Percentiles rank a stretch among this genome's conserved stretches.
Conservation (phyloP, 2,113 vertebrate genomes). For the Paralichthys olivaceus region DNA sequence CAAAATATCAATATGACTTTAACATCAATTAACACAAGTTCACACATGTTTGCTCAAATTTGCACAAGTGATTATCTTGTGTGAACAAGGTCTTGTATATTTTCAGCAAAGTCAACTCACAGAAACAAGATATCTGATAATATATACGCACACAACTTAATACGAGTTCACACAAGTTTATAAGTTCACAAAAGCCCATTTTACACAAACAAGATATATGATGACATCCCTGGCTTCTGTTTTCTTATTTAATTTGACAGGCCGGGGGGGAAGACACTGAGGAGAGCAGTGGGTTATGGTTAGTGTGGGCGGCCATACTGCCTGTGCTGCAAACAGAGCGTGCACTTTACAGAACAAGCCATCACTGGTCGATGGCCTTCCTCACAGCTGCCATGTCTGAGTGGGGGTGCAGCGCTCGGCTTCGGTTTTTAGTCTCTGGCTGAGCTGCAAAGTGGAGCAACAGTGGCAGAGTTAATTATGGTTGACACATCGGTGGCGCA, state of each 20-base stretch:
- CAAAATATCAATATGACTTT: not conserved
- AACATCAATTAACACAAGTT: not conserved
- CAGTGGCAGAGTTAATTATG: conserved; percentile 64
- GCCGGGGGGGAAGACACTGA: not conserved
- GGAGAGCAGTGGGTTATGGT: no score
- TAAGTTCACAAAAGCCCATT: not conserved
- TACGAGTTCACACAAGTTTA: not conserved
- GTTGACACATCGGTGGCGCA: conserved; percentile 48
- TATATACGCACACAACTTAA: not conserved
- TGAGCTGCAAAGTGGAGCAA: conserved; percentile 53
- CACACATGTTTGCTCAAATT: not conserved
- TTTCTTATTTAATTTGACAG: not conserved
- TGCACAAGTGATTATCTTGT: not conserved
- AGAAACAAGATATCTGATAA: not conserved
- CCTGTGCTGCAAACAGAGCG: not conserved
- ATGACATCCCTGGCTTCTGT: not conserved
- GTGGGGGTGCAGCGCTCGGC: not conserved
- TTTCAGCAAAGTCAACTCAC: no score
- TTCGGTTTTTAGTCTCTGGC: conserved; percentile 12
- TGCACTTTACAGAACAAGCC: not conserved
- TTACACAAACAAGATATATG: not conserved
- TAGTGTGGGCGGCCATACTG: not conserved
- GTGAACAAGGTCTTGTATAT: no score
- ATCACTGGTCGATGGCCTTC: conserved; percentile 1
- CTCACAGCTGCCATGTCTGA: conserved; percentile 9